These are phyloP conservation scores for Cotesia typhae DNA, from an alignment of 1,140 invertebrate species.

Conservation along the genomic window DNA sequence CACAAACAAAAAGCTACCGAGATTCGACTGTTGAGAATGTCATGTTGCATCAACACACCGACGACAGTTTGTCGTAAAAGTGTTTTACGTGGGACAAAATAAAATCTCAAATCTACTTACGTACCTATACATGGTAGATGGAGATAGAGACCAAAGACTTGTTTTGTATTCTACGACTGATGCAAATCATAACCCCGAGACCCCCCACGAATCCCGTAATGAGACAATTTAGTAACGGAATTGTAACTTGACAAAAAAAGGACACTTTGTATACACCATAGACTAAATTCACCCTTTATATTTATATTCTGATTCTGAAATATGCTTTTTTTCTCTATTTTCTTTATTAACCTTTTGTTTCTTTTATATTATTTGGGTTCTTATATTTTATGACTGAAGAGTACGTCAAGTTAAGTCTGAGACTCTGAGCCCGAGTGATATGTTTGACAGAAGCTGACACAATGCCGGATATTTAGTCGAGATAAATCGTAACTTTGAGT, in stretches of 20 bases:
- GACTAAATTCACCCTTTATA: conserved; percentile 30
- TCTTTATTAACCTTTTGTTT: too few relatives aligned
- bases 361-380: too few relatives aligned
- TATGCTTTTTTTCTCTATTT: too few relatives aligned
- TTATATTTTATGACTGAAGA: too few relatives aligned
- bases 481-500: too few relatives aligned
- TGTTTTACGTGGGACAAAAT: conserved; percentile 39
- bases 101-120: too few relatives aligned
- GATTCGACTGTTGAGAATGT: background rate
- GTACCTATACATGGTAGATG: conserved; percentile 11
- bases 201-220: conserved; percentile 62
- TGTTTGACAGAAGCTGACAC: too few relatives aligned
- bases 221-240: conserved; percentile 63
- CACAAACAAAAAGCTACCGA: background rate
- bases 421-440: too few relatives aligned
- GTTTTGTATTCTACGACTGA: conserved; percentile 50
- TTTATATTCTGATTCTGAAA: too few relatives aligned
- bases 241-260: conserved; percentile 53
- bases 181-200: conserved; percentile 57
- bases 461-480: too few relatives aligned
- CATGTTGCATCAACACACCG: background rate
- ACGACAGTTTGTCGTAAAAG: conserved; percentile 51
- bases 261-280: conserved; percentile 40
- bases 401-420: too few relatives aligned
- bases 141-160: conserved; percentile 46